phyloP scores from a whole-genome alignment of 1,140 invertebrate species.

The Zaprionus gabonicus region DNA sequence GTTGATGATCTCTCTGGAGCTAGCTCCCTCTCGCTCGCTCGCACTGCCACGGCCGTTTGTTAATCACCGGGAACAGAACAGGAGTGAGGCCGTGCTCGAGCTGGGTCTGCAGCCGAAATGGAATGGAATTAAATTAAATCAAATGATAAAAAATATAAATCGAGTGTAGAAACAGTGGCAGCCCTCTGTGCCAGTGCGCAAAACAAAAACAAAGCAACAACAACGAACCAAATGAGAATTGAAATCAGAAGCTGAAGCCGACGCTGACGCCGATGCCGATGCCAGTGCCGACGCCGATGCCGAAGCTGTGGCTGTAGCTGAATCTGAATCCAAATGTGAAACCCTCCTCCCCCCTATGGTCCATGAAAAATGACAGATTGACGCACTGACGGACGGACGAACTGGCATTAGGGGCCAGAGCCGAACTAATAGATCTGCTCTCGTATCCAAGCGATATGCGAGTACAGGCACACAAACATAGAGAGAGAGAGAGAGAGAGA shows the following conservation, averaged over 20 bases:
- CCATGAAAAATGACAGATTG: conserved; percentile 37
- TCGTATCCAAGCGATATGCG: background rate
- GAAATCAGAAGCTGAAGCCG: conserved; percentile 40
- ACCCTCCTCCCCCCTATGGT: conserved; percentile 30
- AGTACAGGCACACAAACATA: background rate
- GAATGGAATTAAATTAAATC: conserved; percentile 81
- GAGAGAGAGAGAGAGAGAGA: background rate
- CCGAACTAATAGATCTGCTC: conserved; percentile 9
- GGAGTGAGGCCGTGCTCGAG: background rate
- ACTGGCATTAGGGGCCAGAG: conserved; percentile 48
- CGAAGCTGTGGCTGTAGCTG: background rate
- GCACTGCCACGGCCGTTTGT: conserved; percentile 1
- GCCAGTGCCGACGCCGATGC: background rate
- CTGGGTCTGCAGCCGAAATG: conserved; percentile 63
- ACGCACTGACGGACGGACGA: conserved; percentile 21
- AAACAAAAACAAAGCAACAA: conserved; percentile 41
- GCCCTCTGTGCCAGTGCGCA: conserved; percentile 64
- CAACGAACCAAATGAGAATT: conserved; percentile 27
- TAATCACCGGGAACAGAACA: conserved; percentile 13
- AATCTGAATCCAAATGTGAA: conserved; percentile 24
- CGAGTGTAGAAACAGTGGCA: conserved; percentile 79
- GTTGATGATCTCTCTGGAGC: conserved; percentile 23
- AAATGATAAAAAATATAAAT: conserved; percentile 83
- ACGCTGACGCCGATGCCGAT: conserved; percentile 29
- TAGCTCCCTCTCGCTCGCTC: conserved; percentile 2